Evolutionary conservation across 1,140 invertebrate genomes (phyloP), one percentile per base, ranked within the genome.

Genomic region (Drosophila neocordata): DNA sequence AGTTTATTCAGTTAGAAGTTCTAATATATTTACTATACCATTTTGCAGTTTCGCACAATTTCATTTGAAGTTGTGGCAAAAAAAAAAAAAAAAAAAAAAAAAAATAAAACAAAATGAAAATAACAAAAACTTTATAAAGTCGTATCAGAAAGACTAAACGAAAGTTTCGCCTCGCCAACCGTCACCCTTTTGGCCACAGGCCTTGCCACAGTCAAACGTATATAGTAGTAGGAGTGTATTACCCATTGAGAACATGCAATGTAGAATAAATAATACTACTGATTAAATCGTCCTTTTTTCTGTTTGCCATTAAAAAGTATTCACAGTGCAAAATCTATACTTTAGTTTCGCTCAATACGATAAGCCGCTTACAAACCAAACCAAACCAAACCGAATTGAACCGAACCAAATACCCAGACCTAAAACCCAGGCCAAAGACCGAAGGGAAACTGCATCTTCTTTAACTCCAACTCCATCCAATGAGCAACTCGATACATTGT

Each of bases 261-360:
- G 71, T 87, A 88, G 73, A 87, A 87, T 87, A 87, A 87, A 87
- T 87, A 88, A 87, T 88, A 76, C 82, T 75, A 66, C 83, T 87
- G 82, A 87, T 88, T 87, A 87, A 88, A 88, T 88, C 82, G 83
- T 69, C 53, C 79, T 81, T 41, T 77, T 64, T 56, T 85, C 68
- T 78, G 80, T 76, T 87, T 87, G 82, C 83, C 82, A 87, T 87
- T 87, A 88, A 88, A 87, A 87, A 88, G 83, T 87, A 88, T 88
- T 87, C 82, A 87, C 74, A 87, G 82, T 53, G 51, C 68, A 87
- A 78, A 88, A 87, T 87, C 82, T 87, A 87, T 87, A 87, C 82
- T 87, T 79, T 79, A 77, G 74, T 68, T 88, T 68, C 65, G 75
- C 65, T 87, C 82, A 87, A 88, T 87, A 83, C 83, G 82, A 87